Evolutionary conservation across 1,140 invertebrate species (phyloP).

Genomic region (Aphaenogaster floridana): DNA sequence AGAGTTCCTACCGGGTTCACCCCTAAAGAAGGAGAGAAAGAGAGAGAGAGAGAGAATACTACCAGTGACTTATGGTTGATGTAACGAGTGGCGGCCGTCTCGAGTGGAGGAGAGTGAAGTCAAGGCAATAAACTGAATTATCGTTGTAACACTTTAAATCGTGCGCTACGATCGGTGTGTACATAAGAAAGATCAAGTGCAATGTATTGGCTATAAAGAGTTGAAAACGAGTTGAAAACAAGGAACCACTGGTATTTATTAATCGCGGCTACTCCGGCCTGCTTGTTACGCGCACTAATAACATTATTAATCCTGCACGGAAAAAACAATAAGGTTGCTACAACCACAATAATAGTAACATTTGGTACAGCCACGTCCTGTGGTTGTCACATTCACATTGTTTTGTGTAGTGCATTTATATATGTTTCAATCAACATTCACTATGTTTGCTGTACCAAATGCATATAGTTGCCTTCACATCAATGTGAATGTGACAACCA

Average conservation of each 20-base stretch:
- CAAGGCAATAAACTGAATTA: slow-evolving; percentile 67
- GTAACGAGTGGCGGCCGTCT: slow-evolving; percentile 49
- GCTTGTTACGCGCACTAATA: background rate
- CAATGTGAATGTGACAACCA: no score
- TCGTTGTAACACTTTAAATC: slow-evolving; percentile 39
- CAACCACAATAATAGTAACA: no score
- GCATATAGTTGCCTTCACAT: no score
- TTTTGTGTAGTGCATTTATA: no score
- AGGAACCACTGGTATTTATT: background rate
- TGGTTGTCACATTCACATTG: no score
- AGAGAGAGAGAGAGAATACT: background rate
- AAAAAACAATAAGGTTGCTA: no score
- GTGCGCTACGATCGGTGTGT: slow-evolving; percentile 10
- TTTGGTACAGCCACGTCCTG: no score
- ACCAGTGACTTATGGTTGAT: slow-evolving; percentile 56
- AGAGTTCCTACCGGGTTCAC: slow-evolving; percentile 67
- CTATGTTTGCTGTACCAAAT: no score
- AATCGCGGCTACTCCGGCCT: background rate
- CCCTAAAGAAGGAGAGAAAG: background rate
- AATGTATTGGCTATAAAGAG: background rate
- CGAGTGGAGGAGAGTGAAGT: slow-evolving; percentile 12
- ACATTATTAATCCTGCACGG: background rate
- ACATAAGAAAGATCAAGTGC: slow-evolving; percentile 14
- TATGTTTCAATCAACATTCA: no score
- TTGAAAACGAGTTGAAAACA: background rate